Evolutionary conservation across 1,140 invertebrate species (phyloP).

Genomic region (Scaptomyza hsui): DNA sequence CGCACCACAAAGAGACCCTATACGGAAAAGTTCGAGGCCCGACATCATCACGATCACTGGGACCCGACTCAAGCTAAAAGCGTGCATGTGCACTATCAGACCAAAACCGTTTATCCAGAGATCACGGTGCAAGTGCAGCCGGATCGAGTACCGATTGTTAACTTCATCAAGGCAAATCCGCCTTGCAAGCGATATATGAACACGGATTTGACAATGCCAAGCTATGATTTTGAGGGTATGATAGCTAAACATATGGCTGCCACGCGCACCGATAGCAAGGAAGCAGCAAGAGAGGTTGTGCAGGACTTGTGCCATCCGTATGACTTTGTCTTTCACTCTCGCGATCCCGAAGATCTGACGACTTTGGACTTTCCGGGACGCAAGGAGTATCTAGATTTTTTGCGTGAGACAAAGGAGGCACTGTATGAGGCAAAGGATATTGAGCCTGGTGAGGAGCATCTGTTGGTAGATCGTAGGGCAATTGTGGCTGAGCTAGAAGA

Average conservation of each 20-base stretch:
- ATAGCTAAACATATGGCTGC: constrained; percentile 55
- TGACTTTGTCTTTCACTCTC: constrained; percentile 69
- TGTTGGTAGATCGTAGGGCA: constrained; percentile 57
- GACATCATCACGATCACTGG: constrained; percentile 81
- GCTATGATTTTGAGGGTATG: constrained; percentile 59
- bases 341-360: constrained; percentile 58
- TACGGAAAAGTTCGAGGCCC: constrained; percentile 61
- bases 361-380: constrained; percentile 63
- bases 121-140: constrained; percentile 44
- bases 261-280: constrained; percentile 50
- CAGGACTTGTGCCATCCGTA: constrained; percentile 52
- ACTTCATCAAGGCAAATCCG: constrained; percentile 65
- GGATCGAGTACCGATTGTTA: constrained; percentile 29
- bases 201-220: constrained; percentile 56
- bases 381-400: constrained; percentile 61
- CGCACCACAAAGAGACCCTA: constrained; percentile 50
- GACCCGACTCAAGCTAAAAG: constrained; percentile 69
- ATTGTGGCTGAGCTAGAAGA: constrained; percentile 67
- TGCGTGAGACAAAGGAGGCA: constrained; percentile 61
- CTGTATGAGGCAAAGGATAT: constrained; percentile 68
- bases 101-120: constrained; percentile 61
- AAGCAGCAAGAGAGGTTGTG: constrained; percentile 26
- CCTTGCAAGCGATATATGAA: constrained; percentile 61
- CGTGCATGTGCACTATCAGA: constrained; percentile 75
- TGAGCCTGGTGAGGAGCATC: constrained; percentile 55